These are phyloP conservation scores for Pocillopora grandis DNA, from an alignment of 92 coral and sea anemone genomes.

Conservation along the genomic window DNA sequence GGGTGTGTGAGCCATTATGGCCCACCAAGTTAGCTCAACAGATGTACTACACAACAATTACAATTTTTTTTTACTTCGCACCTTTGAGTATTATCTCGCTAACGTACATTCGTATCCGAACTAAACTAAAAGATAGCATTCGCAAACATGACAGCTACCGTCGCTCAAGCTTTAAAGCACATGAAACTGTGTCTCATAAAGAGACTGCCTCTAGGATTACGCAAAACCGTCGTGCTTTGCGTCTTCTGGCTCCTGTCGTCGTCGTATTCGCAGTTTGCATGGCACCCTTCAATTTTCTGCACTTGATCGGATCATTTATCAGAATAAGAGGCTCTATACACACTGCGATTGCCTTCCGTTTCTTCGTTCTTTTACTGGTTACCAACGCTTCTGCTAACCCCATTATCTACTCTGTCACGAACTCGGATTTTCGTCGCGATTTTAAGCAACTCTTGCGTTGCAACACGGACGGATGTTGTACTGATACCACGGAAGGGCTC, in stretches of 20 bases:
- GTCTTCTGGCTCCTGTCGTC: conserved; percentile 87
- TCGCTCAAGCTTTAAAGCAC: conserved; percentile 33
- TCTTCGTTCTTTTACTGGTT: conserved; percentile 54
- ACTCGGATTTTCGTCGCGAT: conserved; percentile 90
- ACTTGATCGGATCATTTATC: conserved; percentile 40
- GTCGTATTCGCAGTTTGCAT: conserved; percentile 74
- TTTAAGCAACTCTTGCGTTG: conserved; percentile 60
- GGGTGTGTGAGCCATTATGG: conserved; percentile 63
- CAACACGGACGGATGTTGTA: conserved; percentile 40
- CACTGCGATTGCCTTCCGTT: conserved; percentile 37
- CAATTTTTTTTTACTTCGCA: conserved; percentile 59
- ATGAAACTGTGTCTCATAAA: neutral
- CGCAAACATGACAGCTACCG: conserved; percentile 55
- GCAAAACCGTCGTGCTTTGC: conserved; percentile 84
- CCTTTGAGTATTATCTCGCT: conserved; percentile 74
- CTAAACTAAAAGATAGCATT: conserved; percentile 67
- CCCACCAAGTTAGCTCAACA: conserved; percentile 53
- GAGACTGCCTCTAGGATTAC: conserved; percentile 58
- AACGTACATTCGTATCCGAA: conserved; percentile 78
- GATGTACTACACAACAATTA: conserved; percentile 42
- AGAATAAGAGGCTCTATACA: conserved; percentile 17
- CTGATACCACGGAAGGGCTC: conserved; percentile 48
- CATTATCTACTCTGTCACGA: conserved; percentile 77
- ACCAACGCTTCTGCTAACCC: conserved; percentile 81
- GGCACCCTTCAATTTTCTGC: conserved; percentile 56